phyloP scores from a whole-genome alignment of 1,140 invertebrate genomes.

The Camponotus floridanus region DNA sequence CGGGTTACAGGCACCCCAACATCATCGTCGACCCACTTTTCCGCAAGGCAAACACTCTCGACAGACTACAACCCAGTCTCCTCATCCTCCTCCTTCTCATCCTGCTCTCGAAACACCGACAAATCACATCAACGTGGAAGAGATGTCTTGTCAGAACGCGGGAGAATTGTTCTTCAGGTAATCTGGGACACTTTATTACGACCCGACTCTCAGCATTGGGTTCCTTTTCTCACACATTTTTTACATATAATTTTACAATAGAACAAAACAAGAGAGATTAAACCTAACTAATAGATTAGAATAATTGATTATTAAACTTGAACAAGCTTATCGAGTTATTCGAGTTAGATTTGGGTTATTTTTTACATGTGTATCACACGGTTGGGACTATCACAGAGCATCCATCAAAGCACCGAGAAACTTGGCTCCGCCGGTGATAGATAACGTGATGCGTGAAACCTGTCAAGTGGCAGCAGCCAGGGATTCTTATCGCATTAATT shows the following conservation, averaged over 20 bases:
- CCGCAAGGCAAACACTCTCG: slow-evolving; percentile 30
- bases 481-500: slow-evolving; percentile 76
- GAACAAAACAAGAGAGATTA: background rate
- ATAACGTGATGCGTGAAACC: slow-evolving; percentile 65
- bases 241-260: background rate
- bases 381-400: slow-evolving; percentile 28
- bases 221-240: background rate
- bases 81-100: background rate
- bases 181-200: background rate
- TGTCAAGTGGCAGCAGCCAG: slow-evolving; percentile 72
- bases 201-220: background rate
- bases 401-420: slow-evolving; percentile 68
- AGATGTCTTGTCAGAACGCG: slow-evolving; percentile 78
- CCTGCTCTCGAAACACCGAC: background rate
- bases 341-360: background rate
- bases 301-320: background rate
- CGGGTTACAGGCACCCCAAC: slow-evolving; percentile 8
- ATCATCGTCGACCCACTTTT: slow-evolving; percentile 45
- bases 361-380: background rate
- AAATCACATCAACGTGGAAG: slow-evolving; percentile 55
- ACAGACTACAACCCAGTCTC: slow-evolving; percentile 3
- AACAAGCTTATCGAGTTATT: background rate
- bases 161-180: slow-evolving; percentile 78
- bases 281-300: background rate
- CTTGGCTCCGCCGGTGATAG: slow-evolving; percentile 72